These are phyloP conservation scores for Ifrita kowaldi DNA, from an alignment of 2,113 vertebrate species.

Conservation along the genomic window DNA sequence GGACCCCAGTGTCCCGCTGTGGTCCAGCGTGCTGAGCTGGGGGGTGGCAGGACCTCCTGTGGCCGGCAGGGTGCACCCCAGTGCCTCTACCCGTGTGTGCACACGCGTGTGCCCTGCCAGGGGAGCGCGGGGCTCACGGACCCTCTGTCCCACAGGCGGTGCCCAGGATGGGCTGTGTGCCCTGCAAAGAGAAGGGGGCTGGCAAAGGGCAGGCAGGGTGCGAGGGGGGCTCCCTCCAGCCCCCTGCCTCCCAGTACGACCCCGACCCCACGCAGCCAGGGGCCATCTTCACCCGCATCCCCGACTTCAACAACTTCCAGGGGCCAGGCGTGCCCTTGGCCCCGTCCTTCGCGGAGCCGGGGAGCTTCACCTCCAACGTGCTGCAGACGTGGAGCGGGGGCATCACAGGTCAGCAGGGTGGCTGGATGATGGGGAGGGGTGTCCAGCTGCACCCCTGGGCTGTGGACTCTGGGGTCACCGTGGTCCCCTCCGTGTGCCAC, in stretches of 20 bases:
- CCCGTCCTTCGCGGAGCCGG: slow-evolving; percentile 26
- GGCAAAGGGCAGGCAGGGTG: slow-evolving; percentile 15
- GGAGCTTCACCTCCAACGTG: slow-evolving; percentile 46
- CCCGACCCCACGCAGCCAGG: slow-evolving; percentile 75
- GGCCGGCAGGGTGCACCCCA: background rate
- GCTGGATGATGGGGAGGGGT: fast-evolving
- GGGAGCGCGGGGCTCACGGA: fast-evolving
- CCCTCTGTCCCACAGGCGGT: background rate
- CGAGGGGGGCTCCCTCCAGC: background rate
- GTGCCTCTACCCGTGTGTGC: background rate
- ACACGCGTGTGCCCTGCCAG: fast-evolving
- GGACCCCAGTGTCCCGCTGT: background rate
- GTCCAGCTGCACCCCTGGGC: background rate
- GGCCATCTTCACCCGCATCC: slow-evolving; percentile 55
- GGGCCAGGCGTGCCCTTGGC: slow-evolving; percentile 48
- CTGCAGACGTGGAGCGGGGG: slow-evolving; percentile 37
- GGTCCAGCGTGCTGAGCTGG: background rate
- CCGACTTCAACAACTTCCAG: slow-evolving; percentile 77
- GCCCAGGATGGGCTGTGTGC: slow-evolving; percentile 54
- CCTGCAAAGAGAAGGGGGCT: slow-evolving; percentile 39
- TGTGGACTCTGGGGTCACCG: fast-evolving
- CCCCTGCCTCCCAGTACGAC: slow-evolving; percentile 67
- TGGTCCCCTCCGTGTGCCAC: background rate
- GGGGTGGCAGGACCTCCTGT: background rate
- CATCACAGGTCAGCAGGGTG: slow-evolving; percentile 70